A percentile compares a stretch with the other conserved stretches of the same genome.
Evolutionary conservation across 2,797 vertebrate species (phyloP).

Genomic region (Choloepus didactylus): DNA sequence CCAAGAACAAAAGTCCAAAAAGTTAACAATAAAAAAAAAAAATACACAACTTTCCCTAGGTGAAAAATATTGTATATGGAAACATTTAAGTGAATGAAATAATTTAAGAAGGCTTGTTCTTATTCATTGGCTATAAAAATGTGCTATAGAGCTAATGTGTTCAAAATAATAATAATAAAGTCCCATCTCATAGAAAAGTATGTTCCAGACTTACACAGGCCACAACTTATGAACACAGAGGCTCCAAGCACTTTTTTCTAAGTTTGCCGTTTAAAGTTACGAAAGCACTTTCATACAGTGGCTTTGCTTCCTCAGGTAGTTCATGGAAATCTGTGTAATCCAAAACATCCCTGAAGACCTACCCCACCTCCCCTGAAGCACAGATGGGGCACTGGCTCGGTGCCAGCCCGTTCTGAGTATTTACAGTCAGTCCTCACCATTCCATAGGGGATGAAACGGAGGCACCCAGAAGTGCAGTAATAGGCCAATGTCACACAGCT

Average conservation of each 20-base stretch:
- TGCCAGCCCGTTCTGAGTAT: not conserved
- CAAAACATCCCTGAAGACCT: not conserved
- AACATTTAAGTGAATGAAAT: slow-evolving; percentile 50
- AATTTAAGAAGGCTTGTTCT: slow-evolving; percentile 49
- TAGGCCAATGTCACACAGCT: not conserved
- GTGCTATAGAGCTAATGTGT: slow-evolving; percentile 36
- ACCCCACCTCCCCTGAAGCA: not conserved
- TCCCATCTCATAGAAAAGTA: not conserved
- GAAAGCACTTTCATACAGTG: not conserved
- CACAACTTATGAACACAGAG: not conserved
- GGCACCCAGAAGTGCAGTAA: not conserved
- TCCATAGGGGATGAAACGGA: not conserved
- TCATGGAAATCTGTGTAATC: not conserved
- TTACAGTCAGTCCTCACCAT: not conserved
- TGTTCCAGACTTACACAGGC: not conserved
- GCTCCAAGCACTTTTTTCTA: not conserved
- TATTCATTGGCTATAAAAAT: slow-evolving; percentile 3
- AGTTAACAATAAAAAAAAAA: not conserved
- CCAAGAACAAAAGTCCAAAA: not conserved
- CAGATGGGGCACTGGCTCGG: not conserved
- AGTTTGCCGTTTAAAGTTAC: slow-evolving; percentile 26
- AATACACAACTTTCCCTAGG: not conserved
- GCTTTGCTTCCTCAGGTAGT: not conserved
- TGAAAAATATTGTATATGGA: slow-evolving; percentile 25
- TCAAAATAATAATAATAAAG: slow-evolving; percentile 23